Conservation (phyloP, 2,888 invertebrate genomes). For the Trichopria drosophilae region DNA sequence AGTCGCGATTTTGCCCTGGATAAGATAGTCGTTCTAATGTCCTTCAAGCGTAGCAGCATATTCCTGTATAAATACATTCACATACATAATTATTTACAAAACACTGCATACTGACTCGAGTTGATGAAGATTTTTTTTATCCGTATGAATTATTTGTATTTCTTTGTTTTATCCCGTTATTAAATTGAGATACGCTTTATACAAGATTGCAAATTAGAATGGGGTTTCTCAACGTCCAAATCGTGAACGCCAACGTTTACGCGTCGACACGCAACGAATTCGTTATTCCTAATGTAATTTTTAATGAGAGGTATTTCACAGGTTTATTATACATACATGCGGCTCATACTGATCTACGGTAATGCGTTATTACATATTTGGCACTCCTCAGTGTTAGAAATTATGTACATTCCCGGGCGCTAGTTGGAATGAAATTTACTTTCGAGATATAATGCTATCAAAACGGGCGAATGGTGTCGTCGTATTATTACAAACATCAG, state of each 20-base stretch:
- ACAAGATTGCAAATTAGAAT: no score
- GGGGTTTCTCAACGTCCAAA: no score
- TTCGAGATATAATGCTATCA: constrained; percentile 22
- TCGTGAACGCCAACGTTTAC: no score
- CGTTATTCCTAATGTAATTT: no score
- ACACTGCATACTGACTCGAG: no score
- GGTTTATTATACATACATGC: constrained; percentile 7
- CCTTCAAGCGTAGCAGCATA: constrained; percentile 34
- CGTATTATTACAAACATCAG: no score
- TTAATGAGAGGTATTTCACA: constrained; percentile 11
- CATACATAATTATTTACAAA: constrained; percentile 32
- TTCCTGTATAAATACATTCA: constrained; percentile 34
- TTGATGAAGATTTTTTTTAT: no score
- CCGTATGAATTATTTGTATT: no score
- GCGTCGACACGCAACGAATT: no score
- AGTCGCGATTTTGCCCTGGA: constrained; percentile 17
- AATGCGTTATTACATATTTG: constrained; percentile 25
- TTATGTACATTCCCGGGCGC: constrained; percentile 27
- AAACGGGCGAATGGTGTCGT: no score
- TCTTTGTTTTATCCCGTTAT: no score
- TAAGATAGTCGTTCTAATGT: constrained; percentile 9
- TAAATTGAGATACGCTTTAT: no score
- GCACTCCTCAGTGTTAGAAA: constrained; percentile 31
- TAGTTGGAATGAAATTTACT: constrained; percentile 24
- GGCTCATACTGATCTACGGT: constrained; percentile 3